phyloP scores from a whole-genome alignment of 1,140 invertebrate species.

The Glossosoma conforme region DNA sequence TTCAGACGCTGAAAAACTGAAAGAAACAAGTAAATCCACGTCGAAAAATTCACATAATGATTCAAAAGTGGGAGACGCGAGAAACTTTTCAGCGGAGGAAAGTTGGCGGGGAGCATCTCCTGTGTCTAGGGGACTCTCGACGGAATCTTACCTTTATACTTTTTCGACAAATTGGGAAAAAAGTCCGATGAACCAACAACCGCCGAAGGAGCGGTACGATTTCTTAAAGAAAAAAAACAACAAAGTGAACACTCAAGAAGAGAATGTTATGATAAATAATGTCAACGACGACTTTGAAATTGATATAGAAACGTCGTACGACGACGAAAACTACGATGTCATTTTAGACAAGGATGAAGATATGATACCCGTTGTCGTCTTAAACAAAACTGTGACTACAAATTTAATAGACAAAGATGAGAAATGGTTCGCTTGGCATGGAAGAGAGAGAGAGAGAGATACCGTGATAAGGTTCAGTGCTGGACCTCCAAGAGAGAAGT shows the following conservation, averaged over 20 bases:
- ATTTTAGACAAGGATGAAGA: constrained; percentile 4
- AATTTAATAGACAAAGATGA: constrained; percentile 21
- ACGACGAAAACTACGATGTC: background rate
- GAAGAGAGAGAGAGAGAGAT: constrained; percentile 19
- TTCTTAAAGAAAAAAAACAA: constrained; percentile 12
- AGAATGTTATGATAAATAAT: constrained; percentile 6
- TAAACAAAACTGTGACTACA: constrained; percentile 15
- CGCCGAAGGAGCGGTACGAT: background rate
- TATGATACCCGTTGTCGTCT: constrained; percentile 1
- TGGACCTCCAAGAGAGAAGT: constrained; percentile 23
- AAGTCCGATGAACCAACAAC: constrained; percentile 1
- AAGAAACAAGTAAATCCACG: background rate
- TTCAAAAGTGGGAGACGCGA: background rate
- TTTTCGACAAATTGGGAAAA: too few relatives aligned
- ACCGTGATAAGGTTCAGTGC: constrained; percentile 25
- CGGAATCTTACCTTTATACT: too few relatives aligned
- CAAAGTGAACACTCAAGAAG: background rate
- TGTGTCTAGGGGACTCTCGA: background rate
- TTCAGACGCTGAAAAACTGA: constrained; percentile 4
- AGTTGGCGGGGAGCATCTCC: background rate
- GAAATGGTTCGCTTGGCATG: constrained; percentile 21
- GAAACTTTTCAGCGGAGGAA: background rate
- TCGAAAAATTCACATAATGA: background rate
- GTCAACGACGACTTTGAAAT: constrained; percentile 1
- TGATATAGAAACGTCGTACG: background rate